Evolutionary conservation across 1,140 invertebrate genomes (phyloP), one percentile per base, ranked within the genome.

Genomic region (Caenorhabditis brenneri): DNA sequence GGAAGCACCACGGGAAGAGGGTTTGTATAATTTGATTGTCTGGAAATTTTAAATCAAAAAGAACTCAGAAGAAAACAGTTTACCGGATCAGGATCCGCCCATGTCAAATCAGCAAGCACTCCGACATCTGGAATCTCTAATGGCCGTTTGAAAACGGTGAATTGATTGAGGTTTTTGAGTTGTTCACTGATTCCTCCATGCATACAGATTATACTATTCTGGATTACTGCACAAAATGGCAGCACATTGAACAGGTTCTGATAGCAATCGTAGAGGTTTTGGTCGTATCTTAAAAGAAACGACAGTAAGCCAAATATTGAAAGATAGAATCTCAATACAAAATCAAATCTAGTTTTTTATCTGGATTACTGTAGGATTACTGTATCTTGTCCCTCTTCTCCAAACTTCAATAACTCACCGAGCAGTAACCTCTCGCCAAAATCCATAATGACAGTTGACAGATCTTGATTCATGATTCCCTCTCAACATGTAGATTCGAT

Each of bases 71-170:
- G n/a, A 19, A 36, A 24, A 33, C 10, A 60, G 19, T 22, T 19
- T 31, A 74, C 95, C 95, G 97, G 36, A 93, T 94, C 88, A 95
- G 94, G 86, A 95, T 94, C 88, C 96, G 96, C 96, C 97, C 97
- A 98, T 79, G 99, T 93, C 84, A 99, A 93, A 93, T 99, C 97
- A 93, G 97, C 99, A 96, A 99, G 98, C 79, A 97, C 97, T 87
- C 97, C 97, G 93, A 97, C 98, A 90, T 97, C 97, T 87, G 97
- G 97, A 80, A 97, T 97, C 93, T 99, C 97, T 93, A 98, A 98
- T 93, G 86, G 84, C 29, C 81, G 27, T 42, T 60, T 49, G 84
- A 79, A 46, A 49, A n/a, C n/a, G 12, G 7, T 24, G 15, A 86
- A 48, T 27, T 86, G 84, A 46, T 16, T 24, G 42, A 83, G n/a